A percentile compares a stretch with the other conserved stretches of the same genome.
phyloP scores from a whole-genome alignment of 2,888 invertebrate genomes.

The Seira sanloemensis region DNA sequence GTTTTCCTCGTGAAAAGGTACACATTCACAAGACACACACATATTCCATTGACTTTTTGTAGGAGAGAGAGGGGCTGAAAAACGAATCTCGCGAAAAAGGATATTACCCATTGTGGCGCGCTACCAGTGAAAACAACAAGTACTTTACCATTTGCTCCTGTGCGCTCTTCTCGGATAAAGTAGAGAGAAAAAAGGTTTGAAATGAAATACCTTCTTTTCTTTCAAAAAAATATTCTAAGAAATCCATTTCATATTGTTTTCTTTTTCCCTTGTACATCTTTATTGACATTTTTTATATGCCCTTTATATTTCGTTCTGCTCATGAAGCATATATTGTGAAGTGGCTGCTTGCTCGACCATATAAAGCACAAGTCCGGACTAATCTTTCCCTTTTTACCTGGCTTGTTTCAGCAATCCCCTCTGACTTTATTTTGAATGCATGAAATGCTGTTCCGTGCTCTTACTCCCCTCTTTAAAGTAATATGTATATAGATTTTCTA shows the following conservation, averaged over 20 bases:
- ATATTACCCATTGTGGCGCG: not conserved
- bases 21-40: not conserved
- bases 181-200: conserved; percentile 13
- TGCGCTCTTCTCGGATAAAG: conserved; percentile 1
- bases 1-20: conserved; percentile 5
- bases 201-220: conserved; percentile 18
- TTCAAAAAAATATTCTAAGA: conserved; percentile 12
- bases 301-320: not conserved
- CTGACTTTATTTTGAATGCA: conserved; percentile 50
- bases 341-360: too few relatives aligned
- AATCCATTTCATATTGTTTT: conserved; percentile 19
- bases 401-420: conserved; percentile 6
- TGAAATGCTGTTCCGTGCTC: conserved; percentile 29
- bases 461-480: not conserved
- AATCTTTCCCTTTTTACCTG: conserved; percentile 39
- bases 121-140: not conserved
- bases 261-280: conserved; percentile 5
- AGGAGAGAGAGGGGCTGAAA: conserved; percentile 2
- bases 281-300: conserved; percentile 14
- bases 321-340: too few relatives aligned
- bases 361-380: conserved; percentile 14
- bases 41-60: conserved; percentile 17
- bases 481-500: too few relatives aligned
- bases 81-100: not conserved
- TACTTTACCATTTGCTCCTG: conserved; percentile 3